Base-by-base conservation (phyloP, 2,113 vertebrate genomes). In the Ciconia boyciana region DNA sequence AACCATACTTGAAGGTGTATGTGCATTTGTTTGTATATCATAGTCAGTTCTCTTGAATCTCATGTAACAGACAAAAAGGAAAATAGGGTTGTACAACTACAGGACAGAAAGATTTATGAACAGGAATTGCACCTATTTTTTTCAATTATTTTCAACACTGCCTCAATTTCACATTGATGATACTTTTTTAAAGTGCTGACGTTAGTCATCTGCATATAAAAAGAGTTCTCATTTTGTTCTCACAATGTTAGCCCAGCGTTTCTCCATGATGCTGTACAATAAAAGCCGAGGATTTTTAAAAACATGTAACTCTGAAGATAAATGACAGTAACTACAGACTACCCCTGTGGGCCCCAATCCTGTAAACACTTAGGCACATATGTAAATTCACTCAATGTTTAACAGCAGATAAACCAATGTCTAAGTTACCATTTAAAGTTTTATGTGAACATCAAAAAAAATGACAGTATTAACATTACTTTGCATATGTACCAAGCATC, bases 141-240 rank as follows among this genome's bases (percentile, higher is more conserved):
- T 77, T 39, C 10, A 49, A 43, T 32, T 90, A 19, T 51, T 81
- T 81, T 74, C 32, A 87, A 76, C 24, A 41, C 32, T 70, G 51
- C 49, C 41, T 93, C 25, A 18, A 41, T 77, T 93, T 95, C 89
- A 91, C 46, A 77, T 19, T 58, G 48, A 60, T 64, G 39, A 31
- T 89, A 41, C 15, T 82, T 94, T 62, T 83, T 78, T 89, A 87
- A 97, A 96, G 94, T 95, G 94, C 91, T 91, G 77, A 58, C 70
- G 54, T 76, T 77, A 87, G 25, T 81, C 28, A 74, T 77, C 43
- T 58, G 9, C 72, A 43, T 36, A 87, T 20, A 41, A 64, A 44
- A 55, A 57, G 15, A 85, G 46, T 55, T 80, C 18, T 90, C 16
- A 7, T 36, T 71, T 41, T 89, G 46, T 85, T 95, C 55, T 91